phyloP scores from a whole-genome alignment of 2,113 vertebrate species.

The Embiotoca jacksoni region DNA sequence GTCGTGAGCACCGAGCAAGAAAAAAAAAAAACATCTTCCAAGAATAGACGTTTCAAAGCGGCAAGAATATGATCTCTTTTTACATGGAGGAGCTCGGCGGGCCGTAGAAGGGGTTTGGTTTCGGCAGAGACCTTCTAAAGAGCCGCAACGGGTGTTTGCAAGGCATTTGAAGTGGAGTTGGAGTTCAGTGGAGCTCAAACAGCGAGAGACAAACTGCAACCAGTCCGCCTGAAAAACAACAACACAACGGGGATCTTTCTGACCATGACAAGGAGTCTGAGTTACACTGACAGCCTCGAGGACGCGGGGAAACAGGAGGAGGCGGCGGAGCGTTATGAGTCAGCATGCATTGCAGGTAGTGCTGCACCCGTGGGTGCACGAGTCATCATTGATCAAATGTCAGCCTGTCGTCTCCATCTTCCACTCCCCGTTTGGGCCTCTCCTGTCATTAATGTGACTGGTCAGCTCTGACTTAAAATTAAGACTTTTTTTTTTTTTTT shows the following conservation, averaged over 20 bases:
- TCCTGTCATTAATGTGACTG: slow-evolving; percentile 49
- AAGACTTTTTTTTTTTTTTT: slow-evolving; percentile 22
- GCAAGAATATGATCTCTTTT: too few relatives aligned
- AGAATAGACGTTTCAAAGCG: too few relatives aligned
- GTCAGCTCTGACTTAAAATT: slow-evolving; percentile 33
- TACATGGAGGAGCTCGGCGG: too few relatives aligned
- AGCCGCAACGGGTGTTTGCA: slow-evolving; percentile 24
- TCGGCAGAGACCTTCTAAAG: slow-evolving; percentile 20
- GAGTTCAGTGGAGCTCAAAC: slow-evolving; percentile 32
- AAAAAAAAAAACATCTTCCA: too few relatives aligned
- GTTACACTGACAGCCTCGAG: slow-evolving; percentile 36
- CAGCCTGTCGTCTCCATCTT: slow-evolving; percentile 59
- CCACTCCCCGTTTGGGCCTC: slow-evolving; percentile 28
- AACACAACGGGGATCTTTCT: slow-evolving; percentile 26
- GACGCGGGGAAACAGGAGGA: slow-evolving; percentile 19
- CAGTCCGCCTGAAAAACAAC: slow-evolving; percentile 44
- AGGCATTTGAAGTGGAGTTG: slow-evolving; percentile 24
- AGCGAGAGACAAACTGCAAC: slow-evolving; percentile 31
- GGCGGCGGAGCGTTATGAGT: slow-evolving; percentile 43
- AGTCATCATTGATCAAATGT: slow-evolving; percentile 71
- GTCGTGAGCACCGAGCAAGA: too few relatives aligned
- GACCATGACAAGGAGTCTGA: slow-evolving; percentile 20
- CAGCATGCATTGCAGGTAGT: slow-evolving; percentile 58
- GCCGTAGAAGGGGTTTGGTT: not conserved
- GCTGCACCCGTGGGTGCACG: slow-evolving; percentile 44